A percentile compares a stretch with the other conserved stretches of the same genome.
Conservation (phyloP, 2,888 invertebrate species). For the Ennomos fuscantarius region DNA sequence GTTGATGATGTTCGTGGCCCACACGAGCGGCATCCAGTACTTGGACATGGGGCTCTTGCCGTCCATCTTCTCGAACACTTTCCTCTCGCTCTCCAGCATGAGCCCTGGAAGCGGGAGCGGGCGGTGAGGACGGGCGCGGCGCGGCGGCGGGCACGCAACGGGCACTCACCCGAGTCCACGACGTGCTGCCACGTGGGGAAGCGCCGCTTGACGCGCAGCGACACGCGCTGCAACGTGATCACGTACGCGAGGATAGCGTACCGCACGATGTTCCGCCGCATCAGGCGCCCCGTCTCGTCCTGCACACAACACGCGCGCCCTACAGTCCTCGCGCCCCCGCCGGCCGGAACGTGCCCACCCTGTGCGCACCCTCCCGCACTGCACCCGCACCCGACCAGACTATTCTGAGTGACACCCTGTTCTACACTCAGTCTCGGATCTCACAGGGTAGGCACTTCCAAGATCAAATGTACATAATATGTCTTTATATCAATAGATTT, state of each 20-base stretch:
- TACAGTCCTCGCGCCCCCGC: background rate
- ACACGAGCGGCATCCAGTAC: constrained; percentile 97
- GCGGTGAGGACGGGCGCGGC: background rate
- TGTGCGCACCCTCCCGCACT: too few species aligned
- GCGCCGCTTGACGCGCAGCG: constrained; percentile 93
- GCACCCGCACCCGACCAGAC: too few species aligned
- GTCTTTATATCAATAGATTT: too few species aligned
- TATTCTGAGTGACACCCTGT: too few species aligned
- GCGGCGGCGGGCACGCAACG: background rate
- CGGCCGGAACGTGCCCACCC: too few species aligned
- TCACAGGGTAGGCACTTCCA: too few species aligned
- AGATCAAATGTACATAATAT: too few species aligned
- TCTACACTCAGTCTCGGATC: too few species aligned
- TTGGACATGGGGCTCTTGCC: constrained; percentile 94
- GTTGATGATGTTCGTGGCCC: constrained; percentile 97
- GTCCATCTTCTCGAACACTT: constrained; percentile 96
- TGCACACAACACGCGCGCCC: constrained; percentile 59
- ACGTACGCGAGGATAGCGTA: constrained; percentile 96
- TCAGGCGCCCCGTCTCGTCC: constrained; percentile 95
- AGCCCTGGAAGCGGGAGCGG: constrained; percentile 85
- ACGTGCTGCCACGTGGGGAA: constrained; percentile 96
- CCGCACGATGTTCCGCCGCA: constrained; percentile 95
- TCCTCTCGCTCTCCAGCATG: constrained; percentile 96
- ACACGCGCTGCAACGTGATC: constrained; percentile 94
- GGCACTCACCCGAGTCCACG: constrained; percentile 91